Conservation (phyloP, 1,140 invertebrate genomes). For the Tetragonula clypearis region DNA sequence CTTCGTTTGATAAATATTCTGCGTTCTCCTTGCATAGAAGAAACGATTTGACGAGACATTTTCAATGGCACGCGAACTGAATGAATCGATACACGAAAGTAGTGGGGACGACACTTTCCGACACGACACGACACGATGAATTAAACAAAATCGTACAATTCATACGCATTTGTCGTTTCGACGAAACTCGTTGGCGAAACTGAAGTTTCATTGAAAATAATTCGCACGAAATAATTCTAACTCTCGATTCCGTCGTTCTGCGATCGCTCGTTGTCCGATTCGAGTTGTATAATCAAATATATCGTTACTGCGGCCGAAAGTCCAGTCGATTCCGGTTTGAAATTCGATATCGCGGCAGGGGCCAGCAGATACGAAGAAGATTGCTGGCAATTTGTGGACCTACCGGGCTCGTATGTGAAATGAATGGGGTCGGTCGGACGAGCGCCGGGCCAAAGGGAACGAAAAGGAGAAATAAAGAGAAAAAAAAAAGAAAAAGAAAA, state of each 20-base stretch:
- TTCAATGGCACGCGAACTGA: too few relatives aligned
- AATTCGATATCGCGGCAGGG: background rate
- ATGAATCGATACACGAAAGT: too few relatives aligned
- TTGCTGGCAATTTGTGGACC: constrained; percentile 61
- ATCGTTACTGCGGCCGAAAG: background rate
- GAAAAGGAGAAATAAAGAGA: too few relatives aligned
- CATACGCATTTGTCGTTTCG: too few relatives aligned
- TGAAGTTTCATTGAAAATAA: background rate
- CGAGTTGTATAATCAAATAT: background rate
- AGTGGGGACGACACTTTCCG: too few relatives aligned
- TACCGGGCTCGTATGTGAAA: background rate
- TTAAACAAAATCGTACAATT: too few relatives aligned
- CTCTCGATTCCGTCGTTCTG: background rate
- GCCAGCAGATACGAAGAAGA: background rate
- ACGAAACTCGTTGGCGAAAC: background rate
- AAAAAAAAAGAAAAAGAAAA: too few relatives aligned
- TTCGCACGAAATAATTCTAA: too few relatives aligned
- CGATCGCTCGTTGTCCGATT: background rate
- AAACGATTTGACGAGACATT: too few relatives aligned
- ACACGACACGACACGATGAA: too few relatives aligned
- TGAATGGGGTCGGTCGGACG: constrained; percentile 3
- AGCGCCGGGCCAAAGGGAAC: background rate
- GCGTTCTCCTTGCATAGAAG: too few relatives aligned
- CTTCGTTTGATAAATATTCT: too few relatives aligned
- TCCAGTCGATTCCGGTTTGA: background rate